Base-by-base conservation (phyloP, 2,113 vertebrate species). In the Ovibos moschatus region DNA sequence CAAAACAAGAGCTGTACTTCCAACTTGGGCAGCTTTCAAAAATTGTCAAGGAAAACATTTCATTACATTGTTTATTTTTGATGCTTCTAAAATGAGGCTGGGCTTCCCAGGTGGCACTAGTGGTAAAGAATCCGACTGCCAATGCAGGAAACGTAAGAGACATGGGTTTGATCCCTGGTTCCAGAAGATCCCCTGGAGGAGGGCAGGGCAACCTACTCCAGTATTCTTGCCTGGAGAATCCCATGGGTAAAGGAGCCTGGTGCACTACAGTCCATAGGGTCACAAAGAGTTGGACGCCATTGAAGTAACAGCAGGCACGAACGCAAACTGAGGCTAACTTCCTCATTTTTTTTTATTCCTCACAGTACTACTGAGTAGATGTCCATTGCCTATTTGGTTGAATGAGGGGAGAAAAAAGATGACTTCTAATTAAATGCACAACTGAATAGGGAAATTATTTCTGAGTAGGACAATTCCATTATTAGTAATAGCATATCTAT, bases 401-500 rank as follows among this genome's bases (percentile, higher is more conserved):
- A 97, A 84, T 25, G 21, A 93, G 28, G 71, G 51, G 9, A 21
- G 60, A 82, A 93, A 83, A 93, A 87, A 57, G 92, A 91, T 74
- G 60, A 94, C 50, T 85, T 67, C 71, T 95, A 96, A 96, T 95
- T 91, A 97, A 98, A 95, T 95, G 97, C 43, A 96, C 78, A 97
- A 81, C 28, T 47, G 50, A 96, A 91, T 82, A 91, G 67, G 67
- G 57, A 88, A 96, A 93, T 51, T 86, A 91, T 94, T 97, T 97
- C 96, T 96, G 95, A 95, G 58, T 88, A 93, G 91, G 82, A 91
- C 91, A 96, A 94, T 89, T 95, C 86, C 81, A 91, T 97, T 94
- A 97, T 95, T 98, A 97, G 86, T 97, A 94, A 97, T 64, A 96
- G 96, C 82, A 30, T 91, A 95, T 87, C 95, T 97, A 91, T 87